Conservation (phyloP, 2,888 invertebrate species). For the Phlogophora meticulosa region DNA sequence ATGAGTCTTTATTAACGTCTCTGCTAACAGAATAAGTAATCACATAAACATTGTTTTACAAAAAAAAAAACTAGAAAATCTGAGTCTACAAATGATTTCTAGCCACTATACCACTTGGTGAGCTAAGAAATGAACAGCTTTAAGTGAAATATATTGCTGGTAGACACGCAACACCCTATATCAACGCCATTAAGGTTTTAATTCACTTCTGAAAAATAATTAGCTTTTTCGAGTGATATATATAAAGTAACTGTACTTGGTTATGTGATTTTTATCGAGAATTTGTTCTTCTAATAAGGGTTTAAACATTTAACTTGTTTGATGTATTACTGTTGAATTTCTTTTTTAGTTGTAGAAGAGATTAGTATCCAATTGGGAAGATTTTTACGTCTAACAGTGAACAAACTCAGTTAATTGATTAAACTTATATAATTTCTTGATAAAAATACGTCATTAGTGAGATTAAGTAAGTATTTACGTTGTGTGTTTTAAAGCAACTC, state of each 20-base stretch:
- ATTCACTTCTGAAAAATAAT: conserved; percentile 61
- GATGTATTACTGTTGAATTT: conserved; percentile 8
- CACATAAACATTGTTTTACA: conserved; percentile 11
- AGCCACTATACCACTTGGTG: conserved; percentile 30
- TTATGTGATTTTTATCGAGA: conserved; percentile 34
- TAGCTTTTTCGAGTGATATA: conserved; percentile 36
- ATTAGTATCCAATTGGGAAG: not conserved
- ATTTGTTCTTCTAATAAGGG: conserved; percentile 19
- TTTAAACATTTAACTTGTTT: conserved; percentile 5
- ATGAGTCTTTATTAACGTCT: not conserved
- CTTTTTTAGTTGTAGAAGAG: not conserved
- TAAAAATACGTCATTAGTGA: too few species aligned
- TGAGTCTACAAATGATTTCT: conserved; percentile 42
- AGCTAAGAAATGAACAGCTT: conserved; percentile 52
- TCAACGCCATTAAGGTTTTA: conserved; percentile 61
- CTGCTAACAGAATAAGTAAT: conserved; percentile 10
- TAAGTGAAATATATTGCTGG: conserved; percentile 59
- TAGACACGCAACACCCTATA: conserved; percentile 63
- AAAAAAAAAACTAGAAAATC: conserved; percentile 32
- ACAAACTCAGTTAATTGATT: conserved; percentile 15
- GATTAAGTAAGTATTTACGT: too few species aligned
- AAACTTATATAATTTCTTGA: not conserved
- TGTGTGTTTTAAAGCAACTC: too few species aligned
- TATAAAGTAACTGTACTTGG: conserved; percentile 35
- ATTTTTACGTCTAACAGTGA: not conserved